phyloP scores from a whole-genome alignment of 2,797 vertebrate species.

The Emys orbicularis region DNA sequence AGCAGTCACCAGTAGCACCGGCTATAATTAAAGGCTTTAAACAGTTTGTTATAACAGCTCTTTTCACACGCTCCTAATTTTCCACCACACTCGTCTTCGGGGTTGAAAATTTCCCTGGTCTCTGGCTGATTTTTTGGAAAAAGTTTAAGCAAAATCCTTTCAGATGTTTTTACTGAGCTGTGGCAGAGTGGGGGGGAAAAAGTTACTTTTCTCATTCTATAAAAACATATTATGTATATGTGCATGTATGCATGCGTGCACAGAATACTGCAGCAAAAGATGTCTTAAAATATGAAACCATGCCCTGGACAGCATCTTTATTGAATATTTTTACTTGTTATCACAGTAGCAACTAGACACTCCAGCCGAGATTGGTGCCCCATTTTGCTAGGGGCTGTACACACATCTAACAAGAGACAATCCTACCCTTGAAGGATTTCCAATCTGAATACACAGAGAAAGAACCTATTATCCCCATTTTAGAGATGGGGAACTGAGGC shows the following conservation, averaged over 20 bases:
- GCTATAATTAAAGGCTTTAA: not conserved
- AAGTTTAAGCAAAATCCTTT: not conserved
- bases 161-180: not conserved
- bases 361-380: not conserved
- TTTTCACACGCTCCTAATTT: not conserved
- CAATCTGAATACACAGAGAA: not conserved
- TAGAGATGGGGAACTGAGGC: not conserved
- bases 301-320: not conserved
- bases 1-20: not conserved
- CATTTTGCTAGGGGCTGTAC: not conserved
- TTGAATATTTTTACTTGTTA: rapidly evolving
- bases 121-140: not conserved
- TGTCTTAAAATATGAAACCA: not conserved
- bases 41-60: not conserved
- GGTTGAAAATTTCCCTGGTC: not conserved
- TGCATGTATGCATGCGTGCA: not conserved
- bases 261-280: not conserved
- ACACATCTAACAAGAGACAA: not conserved
- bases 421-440: not conserved
- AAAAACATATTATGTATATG: not conserved
- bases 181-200: not conserved
- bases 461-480: not conserved
- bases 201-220: not conserved
- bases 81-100: not conserved
- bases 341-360: not conserved